Evolutionary conservation across 2,888 invertebrate genomes (phyloP), one percentile per base, ranked within the genome.

Genomic region (Platyscelio sp.): DNA sequence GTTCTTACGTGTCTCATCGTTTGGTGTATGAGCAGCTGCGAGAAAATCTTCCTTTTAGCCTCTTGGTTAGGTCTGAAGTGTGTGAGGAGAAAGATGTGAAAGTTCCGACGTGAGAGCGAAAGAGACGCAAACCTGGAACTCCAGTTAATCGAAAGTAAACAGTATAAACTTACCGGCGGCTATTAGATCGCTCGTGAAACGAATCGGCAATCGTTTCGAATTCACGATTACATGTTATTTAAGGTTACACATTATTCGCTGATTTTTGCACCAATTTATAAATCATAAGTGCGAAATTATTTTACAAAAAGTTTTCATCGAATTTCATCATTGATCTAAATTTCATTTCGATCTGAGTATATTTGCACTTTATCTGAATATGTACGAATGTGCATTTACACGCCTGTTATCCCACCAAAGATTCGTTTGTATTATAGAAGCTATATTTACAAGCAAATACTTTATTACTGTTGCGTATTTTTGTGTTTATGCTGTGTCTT

Each of bases 141-240:
- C 85, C 79, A 82, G 82, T 82, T 82, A 82, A 85, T 85, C 82
- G 79, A 85, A 82, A 85, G 85, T 82, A 85, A 85, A 85, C 85
- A 79, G 79, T 65, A 70, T 78, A 78, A 74, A 76, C 70, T 75
- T 70, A 74, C 81, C 51, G 67, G 27, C 71, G 78, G 82, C 80
- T 82, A 82, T 85, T 82, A 75, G 78, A 82, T 75, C 70, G 78
- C 65, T 82, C 78, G 82, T 75, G 85, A 82, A 85, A 46, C 72
- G 77, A 70, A 85, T 85, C 77, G 75, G 27, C 68, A 75, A 81
- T 78, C 84, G 75, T 71, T 58, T 79, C 46, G 65, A 76, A 75
- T 27, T 63, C 58, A 75, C 51, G 75, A 65, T 71, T 84, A 76
- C 84, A 80, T 80, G 76, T 84, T 80, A 80, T 74, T 80, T 79